Base-by-base conservation (phyloP, 2,797 vertebrate species). In the Amniataba percoides region DNA sequence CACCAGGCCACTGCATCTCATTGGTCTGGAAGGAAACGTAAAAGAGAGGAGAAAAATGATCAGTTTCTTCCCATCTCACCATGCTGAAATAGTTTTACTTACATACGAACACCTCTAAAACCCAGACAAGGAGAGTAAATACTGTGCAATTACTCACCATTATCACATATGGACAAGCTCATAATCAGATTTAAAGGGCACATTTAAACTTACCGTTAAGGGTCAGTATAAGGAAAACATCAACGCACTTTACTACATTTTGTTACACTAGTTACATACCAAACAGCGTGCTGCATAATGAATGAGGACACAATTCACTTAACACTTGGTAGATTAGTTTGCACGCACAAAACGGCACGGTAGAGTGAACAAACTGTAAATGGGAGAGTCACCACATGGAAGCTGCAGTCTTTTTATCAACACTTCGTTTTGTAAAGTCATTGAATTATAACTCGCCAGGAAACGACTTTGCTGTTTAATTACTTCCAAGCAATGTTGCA, bases 1-100 rank as follows among this genome's bases (percentile, higher is more conserved):
- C 95, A 3, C 97, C 96, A 0, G 97, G 97, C 97, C 97, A 99
- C 82, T 96, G 96, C 96, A 99, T 97, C 77, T 87, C 94, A 60
- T 96, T 93, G 80, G 93, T 96, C 97, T 99, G 83, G 3, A 40
- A 42, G 60, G 52, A 36, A 57, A 71, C 18, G 23, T 1, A 48
- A 3, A 9, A 65, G 14, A 71, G 13, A 13, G 16, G 7, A 42
- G 42, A 56, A 23, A 2, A 51, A 13, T 25, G 34, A 58, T 4
- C 21, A 2, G 8, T 77, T 74, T 19, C 43, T 69, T 56, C 10
- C 10, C 34, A 31, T 0, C 6, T 42, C 12, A 14, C 7, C 12
- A 10, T 27, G 59, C 43, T 45, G 51, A 58, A 2, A 60, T 1
- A 43, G 18, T 42, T 56, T 16, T 43, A 36, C 40, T 64, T 9